A percentile compares a stretch with the other conserved stretches of the same genome.
Conservation (phyloP, 2,888 invertebrate genomes). For the Pinctada fucata region DNA sequence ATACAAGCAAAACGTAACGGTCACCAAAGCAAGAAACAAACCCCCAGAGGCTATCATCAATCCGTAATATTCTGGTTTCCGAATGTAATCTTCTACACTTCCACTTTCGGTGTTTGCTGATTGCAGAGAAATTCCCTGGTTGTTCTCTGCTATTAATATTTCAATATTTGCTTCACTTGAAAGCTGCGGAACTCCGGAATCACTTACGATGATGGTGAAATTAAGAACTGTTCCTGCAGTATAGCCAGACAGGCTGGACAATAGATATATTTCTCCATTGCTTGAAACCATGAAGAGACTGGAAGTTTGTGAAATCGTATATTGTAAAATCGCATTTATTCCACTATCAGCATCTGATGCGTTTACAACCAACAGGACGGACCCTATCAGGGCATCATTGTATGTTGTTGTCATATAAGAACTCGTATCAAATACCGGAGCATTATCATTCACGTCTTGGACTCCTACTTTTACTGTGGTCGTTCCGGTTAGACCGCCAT, state of each 20-base stretch:
- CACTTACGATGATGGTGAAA: slow-evolving; percentile 2
- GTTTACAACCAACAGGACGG: neutral
- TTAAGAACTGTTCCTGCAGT: slow-evolving; percentile 4
- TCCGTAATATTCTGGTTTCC: too few species aligned
- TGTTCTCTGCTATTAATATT: too few species aligned
- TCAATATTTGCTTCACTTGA: neutral
- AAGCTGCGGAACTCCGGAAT: neutral
- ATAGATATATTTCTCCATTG: neutral
- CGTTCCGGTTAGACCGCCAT: slow-evolving; percentile 15
- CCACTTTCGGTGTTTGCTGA: too few species aligned
- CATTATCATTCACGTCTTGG: slow-evolving; percentile 33
- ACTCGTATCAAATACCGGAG: slow-evolving; percentile 12
- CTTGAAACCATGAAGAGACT: neutral
- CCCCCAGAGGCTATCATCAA: too few species aligned
- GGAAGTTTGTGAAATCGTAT: neutral
- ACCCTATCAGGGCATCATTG: slow-evolving; percentile 2
- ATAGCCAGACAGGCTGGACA: neutral
- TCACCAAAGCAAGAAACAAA: too few species aligned
- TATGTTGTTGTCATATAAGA: neutral
- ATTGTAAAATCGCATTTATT: neutral
- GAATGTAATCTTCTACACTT: too few species aligned
- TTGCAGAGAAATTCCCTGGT: too few species aligned
- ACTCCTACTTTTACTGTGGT: slow-evolving; percentile 21
- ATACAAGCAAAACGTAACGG: too few species aligned
- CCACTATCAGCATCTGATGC: neutral